phyloP scores from a whole-genome alignment of 2,113 vertebrate genomes.

The Urocitellus parryii region DNA sequence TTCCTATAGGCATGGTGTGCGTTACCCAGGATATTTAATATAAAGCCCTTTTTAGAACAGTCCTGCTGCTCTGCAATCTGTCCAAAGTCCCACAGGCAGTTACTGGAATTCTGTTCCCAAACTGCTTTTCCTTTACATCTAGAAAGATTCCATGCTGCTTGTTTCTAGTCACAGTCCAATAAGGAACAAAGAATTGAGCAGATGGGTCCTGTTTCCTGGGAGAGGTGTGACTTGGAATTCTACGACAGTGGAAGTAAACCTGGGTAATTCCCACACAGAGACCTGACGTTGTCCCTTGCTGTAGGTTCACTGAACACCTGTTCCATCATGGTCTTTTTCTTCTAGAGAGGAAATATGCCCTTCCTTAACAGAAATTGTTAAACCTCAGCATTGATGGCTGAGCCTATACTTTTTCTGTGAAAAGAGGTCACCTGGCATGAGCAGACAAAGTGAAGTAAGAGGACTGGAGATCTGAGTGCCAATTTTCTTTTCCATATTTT shows the following conservation, averaged over 20 bases:
- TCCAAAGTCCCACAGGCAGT: background rate
- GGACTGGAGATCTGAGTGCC: background rate
- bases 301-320: background rate
- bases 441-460: background rate
- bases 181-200: background rate
- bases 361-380: background rate
- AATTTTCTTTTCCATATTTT: conserved; percentile 2
- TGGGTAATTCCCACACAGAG: background rate
- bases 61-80: background rate
- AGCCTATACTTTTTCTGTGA: background rate
- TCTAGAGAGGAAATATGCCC: background rate
- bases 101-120: background rate
- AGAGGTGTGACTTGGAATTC: background rate
- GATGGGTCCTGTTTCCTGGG: background rate
- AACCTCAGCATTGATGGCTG: background rate
- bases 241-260: background rate
- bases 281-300: background rate
- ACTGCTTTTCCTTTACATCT: background rate
- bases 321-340: background rate
- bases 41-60: background rate
- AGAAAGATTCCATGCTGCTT: background rate
- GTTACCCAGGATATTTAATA: background rate
- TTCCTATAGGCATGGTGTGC: background rate
- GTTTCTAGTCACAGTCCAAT: background rate
- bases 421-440: background rate